Conservation (phyloP, 2,888 invertebrate genomes). For the Priocnemis perturbator region DNA sequence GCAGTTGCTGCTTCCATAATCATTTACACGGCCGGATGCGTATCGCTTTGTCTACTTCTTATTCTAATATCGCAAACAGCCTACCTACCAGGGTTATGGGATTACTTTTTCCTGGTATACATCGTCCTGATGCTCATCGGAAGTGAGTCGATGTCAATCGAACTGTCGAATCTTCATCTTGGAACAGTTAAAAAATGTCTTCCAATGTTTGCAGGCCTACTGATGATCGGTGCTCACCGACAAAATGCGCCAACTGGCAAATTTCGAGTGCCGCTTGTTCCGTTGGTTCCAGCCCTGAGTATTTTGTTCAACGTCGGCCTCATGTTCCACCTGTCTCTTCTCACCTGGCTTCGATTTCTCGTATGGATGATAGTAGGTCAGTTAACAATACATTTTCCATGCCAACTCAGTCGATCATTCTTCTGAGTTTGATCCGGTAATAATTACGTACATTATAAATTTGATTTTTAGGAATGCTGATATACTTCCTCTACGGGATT, state of each 20-base stretch:
- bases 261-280: conserved; percentile 89
- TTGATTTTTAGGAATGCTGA: conserved; percentile 81
- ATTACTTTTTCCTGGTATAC: conserved; percentile 80
- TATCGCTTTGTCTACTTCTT: conserved; percentile 81
- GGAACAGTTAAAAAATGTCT: neutral
- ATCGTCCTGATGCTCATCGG: conserved; percentile 80
- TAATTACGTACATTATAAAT: neutral
- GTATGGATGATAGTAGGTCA: conserved; percentile 91
- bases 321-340: conserved; percentile 87
- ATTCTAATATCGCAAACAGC: conserved; percentile 46
- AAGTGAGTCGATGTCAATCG: conserved; percentile 77
- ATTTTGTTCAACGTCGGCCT: conserved; percentile 88
- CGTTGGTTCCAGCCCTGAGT: conserved; percentile 86
- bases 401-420: neutral
- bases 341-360: conserved; percentile 90
- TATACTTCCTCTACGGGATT: conserved; percentile 91
- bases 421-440: neutral
- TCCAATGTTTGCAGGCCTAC: conserved; percentile 77
- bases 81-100: conserved; percentile 80
- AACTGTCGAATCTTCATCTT: neutral
- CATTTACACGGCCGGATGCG: conserved; percentile 81
- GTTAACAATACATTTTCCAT: conserved; percentile 42
- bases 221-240: conserved; percentile 86
- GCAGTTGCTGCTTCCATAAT: conserved; percentile 83
- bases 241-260: conserved; percentile 82